A percentile compares a stretch with the other conserved stretches of the same genome.
These are phyloP conservation scores for Oophaga sylvatica DNA, from an alignment of 2,797 vertebrate genomes.

Conservation along the genomic window DNA sequence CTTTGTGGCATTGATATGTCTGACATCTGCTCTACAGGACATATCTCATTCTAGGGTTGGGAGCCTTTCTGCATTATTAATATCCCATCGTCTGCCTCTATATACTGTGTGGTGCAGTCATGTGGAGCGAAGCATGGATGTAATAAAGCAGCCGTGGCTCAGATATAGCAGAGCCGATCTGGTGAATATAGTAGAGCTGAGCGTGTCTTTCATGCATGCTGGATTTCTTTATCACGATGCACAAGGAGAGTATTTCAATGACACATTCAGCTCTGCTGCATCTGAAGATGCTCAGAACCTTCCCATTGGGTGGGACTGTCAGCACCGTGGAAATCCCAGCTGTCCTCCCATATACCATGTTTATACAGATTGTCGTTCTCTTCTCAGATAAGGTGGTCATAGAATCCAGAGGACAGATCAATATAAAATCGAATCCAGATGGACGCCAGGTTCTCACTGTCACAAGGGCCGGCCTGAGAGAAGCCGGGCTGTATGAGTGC, in stretches of 20 bases:
- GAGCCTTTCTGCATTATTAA: constrained; percentile 39
- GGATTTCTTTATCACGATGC: background rate
- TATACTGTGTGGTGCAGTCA: background rate
- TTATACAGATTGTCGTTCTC: background rate
- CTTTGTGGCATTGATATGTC: background rate
- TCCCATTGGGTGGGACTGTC: background rate
- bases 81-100: background rate
- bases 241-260: background rate
- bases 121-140: constrained; percentile 3
- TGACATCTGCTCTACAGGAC: background rate
- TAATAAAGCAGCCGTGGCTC: background rate
- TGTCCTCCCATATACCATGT: background rate
- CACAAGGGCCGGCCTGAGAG: constrained; percentile 86
- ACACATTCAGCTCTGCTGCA: background rate
- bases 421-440: constrained; percentile 89
- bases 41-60: background rate
- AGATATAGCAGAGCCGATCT: background rate
- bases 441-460: constrained; percentile 94
- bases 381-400: constrained; percentile 87
- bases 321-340: background rate
- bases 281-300: background rate
- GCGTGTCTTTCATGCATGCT: too few relatives aligned
- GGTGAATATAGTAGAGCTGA: background rate
- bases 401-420: constrained; percentile 82
- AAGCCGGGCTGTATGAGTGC: constrained; percentile 93